A percentile compares a stretch with the other conserved stretches of the same genome.
Conservation (phyloP, 2,888 invertebrate species). For the Acanthosepion pharaonis region DNA sequence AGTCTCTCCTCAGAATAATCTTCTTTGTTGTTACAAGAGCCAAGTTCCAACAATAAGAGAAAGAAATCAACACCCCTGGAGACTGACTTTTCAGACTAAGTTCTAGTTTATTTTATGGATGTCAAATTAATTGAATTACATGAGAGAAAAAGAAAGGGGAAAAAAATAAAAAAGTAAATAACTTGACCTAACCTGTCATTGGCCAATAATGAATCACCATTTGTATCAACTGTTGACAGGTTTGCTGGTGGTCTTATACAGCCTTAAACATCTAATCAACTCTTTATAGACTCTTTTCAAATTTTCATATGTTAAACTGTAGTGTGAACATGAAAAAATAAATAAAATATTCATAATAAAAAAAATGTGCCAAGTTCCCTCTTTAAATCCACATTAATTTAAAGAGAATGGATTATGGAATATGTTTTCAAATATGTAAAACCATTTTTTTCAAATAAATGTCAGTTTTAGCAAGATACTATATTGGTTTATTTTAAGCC, state of each 20-base stretch:
- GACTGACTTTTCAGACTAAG: background rate
- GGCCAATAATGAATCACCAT: background rate
- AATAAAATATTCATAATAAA: background rate
- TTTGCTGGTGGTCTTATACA: background rate
- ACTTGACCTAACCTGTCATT: background rate
- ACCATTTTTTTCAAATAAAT: too few relatives aligned
- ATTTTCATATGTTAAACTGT: background rate
- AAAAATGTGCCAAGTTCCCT: background rate
- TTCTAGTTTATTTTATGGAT: background rate
- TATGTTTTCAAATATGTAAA: too few relatives aligned
- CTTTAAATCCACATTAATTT: background rate
- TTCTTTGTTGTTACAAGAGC: background rate
- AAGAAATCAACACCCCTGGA: background rate
- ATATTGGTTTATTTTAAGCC: too few relatives aligned
- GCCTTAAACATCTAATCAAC: background rate
- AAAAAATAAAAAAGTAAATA: background rate
- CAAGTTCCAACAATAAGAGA: background rate
- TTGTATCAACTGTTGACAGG: background rate
- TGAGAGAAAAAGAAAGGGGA: background rate
- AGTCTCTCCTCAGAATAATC: background rate
- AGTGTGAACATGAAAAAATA: background rate
- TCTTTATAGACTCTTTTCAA: background rate
- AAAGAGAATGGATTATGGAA: background rate
- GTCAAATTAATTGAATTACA: background rate
- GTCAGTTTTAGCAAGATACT: too few relatives aligned